phyloP scores from a whole-genome alignment of 2,113 vertebrate species.

The Anguilla japonica region DNA sequence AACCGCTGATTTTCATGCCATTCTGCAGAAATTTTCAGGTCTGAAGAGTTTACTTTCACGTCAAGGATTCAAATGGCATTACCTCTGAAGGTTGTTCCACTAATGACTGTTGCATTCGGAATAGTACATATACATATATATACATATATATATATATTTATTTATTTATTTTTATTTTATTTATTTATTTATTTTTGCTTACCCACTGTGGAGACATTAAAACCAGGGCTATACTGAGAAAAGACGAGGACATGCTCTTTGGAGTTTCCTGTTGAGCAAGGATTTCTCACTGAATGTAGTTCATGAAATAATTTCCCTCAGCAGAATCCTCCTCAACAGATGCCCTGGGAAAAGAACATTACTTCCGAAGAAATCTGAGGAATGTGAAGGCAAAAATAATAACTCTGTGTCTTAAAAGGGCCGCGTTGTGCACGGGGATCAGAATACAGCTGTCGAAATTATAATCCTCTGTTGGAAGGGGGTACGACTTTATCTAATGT shows the following conservation, averaged over 20 bases:
- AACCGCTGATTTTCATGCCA: neutral
- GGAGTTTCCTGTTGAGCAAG: no score
- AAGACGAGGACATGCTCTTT: no score
- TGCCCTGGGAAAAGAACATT: conserved; percentile 23
- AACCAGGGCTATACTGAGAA: neutral
- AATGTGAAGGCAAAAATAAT: conserved; percentile 34
- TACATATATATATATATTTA: neutral
- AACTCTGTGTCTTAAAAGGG: conserved; percentile 17
- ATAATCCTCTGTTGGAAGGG: conserved; percentile 29
- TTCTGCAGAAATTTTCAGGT: no score
- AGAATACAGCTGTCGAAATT: conserved; percentile 19
- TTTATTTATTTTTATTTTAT: neutral
- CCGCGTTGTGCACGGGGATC: conserved; percentile 29
- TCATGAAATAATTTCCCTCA: neutral
- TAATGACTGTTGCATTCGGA: neutral
- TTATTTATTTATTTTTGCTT: neutral
- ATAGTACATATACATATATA: neutral
- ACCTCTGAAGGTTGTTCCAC: neutral
- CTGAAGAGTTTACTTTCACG: neutral
- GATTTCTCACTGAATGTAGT: no score
- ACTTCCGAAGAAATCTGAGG: conserved; percentile 38
- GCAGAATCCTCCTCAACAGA: conserved; percentile 43
- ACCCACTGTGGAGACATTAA: neutral
- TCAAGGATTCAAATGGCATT: neutral
- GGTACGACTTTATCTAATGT: conserved; percentile 30